Evolutionary conservation across 2,888 invertebrate genomes (phyloP), one percentile per base, ranked within the genome.

Genomic region (Theretra japonica): DNA sequence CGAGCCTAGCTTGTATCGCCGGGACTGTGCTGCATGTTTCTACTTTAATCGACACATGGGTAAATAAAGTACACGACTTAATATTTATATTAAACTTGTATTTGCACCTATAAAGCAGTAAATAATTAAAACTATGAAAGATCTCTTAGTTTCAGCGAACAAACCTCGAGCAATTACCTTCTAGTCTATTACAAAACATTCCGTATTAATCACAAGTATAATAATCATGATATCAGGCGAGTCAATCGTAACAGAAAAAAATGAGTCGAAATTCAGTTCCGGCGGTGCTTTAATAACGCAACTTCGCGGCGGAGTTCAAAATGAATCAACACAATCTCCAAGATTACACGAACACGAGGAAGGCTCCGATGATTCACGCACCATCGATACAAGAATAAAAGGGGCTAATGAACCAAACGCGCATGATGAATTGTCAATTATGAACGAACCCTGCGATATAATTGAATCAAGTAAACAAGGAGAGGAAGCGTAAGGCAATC

Each of bases 401-500:
- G 68, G 76, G 74, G 73, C 75, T 76, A 79, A 76, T 76, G 77
- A 79, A 81, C 76, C 73, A 59, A 74, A 72, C 57, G 23, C 68
- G 21, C 17, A 65, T 48, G 65, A 65, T 65, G 65, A 23, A 48
- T 65, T 48, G 48, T 25, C 41, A 73, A 73, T 75, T 62, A 57
- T 71, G 56, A 75, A 73, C 72, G 76, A 78, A 73, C 72, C 74
- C 71, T 77, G 76, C 79, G 75, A 78, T 79, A 80, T 78, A 80
- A 83, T 80, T 82, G 77, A 80, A 81, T 65, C 41, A 65, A 48
- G 73, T 84, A 84, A 84, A 84, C 78, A 82, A 78, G 75, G 76
- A 78, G 80, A 86, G 88, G 89, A 90, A 87, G 79, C 80, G 80
- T 79, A 82, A 80, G 82, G 77, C 84, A 84, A 83, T 84, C 83